phyloP scores from a whole-genome alignment of 2,797 vertebrate species.

The Holocentrus rufus region DNA sequence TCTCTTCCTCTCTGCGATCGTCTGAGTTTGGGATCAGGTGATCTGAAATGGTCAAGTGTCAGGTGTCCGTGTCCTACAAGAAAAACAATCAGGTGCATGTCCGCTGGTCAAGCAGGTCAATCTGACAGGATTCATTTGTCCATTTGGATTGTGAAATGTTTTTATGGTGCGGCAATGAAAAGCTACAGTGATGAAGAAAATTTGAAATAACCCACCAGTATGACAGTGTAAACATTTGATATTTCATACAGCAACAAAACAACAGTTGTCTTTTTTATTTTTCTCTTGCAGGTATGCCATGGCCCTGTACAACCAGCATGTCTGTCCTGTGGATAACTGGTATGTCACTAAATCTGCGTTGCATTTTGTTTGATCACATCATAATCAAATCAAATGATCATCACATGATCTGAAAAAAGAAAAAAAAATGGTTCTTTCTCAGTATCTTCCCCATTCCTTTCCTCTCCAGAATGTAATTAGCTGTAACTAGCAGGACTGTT shows the following conservation, averaged over 20 bases:
- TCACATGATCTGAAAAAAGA: background rate
- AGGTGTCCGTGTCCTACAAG: conserved; percentile 7
- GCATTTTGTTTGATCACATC: conserved; percentile 12
- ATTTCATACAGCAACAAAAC: background rate
- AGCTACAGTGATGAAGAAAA: no score
- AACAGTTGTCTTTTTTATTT: conserved; percentile 11
- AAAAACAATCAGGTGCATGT: conserved; percentile 16
- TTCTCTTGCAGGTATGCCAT: conserved; percentile 81
- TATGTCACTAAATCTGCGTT: conserved; percentile 52
- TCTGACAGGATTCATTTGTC: background rate
- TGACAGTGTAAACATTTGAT: background rate
- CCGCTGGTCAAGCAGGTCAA: background rate
- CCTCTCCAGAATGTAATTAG: background rate
- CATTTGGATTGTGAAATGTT: background rate
- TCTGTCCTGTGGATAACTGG: conserved; percentile 88
- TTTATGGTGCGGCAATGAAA: no score
- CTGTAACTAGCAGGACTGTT: background rate
- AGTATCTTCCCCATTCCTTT: background rate
- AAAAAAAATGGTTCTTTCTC: background rate
- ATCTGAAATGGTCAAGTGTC: conserved; percentile 37
- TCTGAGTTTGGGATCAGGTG: conserved; percentile 3
- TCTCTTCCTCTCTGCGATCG: conserved; percentile 1
- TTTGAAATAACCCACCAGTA: no score
- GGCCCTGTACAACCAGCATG: conserved; percentile 86
- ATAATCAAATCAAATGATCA: background rate